A percentile compares a stretch with the other conserved stretches of the same genome.
These are phyloP conservation scores for Orthonevra nobilis DNA, from an alignment of 2,888 invertebrate species.

Conservation along the genomic window DNA sequence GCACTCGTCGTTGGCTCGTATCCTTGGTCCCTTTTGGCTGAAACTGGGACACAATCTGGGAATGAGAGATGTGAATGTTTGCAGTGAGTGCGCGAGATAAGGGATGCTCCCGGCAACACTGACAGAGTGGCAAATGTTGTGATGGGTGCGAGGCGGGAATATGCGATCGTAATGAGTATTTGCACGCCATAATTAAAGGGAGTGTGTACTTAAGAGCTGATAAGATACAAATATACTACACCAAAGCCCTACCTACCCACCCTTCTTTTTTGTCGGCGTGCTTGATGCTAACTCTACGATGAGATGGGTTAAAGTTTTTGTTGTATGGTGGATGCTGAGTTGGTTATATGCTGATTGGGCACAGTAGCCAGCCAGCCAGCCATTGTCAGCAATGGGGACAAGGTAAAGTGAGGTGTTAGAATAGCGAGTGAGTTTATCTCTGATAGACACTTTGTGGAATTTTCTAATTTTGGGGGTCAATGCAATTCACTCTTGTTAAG, in stretches of 20 bases:
- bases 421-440: no score
- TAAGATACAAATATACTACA: conserved; percentile 49
- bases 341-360: conserved; percentile 19
- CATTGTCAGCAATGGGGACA: no score
- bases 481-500: no score
- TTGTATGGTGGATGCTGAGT: no score
- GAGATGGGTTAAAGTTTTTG: no score
- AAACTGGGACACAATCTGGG: no score
- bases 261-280: neutral
- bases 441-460: no score
- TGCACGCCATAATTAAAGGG: conserved; percentile 67
- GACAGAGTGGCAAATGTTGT: conserved; percentile 45
- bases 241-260: neutral
- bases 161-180: conserved; percentile 69
- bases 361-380: no score
- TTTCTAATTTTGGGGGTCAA: no score
- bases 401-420: no score
- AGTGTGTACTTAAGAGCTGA: conserved; percentile 61
- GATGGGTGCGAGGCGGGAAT: conserved; percentile 46
- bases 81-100: conserved; percentile 68
- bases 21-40: no score
- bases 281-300: no score
- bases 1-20: conserved; percentile 22
- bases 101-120: conserved; percentile 51
- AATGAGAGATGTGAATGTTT: conserved; percentile 62